These are phyloP conservation scores for Metopolophium dirhodum DNA, from an alignment of 1,140 invertebrate species.

Conservation along the genomic window DNA sequence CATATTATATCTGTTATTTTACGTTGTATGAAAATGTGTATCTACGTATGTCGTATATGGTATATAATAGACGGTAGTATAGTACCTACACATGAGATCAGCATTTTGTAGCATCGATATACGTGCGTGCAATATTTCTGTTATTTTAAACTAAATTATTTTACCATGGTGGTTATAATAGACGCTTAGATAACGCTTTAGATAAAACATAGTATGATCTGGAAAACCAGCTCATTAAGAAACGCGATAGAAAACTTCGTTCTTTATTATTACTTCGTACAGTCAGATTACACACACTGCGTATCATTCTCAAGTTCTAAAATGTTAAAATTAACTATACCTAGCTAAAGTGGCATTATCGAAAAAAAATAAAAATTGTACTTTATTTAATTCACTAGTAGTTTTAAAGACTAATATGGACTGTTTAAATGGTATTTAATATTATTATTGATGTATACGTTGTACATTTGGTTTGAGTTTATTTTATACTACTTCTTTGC, in stretches of 20 bases:
- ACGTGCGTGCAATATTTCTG: not conserved
- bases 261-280: too few species aligned
- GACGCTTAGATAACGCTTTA: not conserved
- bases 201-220: not conserved
- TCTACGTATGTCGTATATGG: too few species aligned
- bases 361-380: not conserved
- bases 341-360: not conserved
- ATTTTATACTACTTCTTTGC: too few species aligned
- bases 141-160: not conserved
- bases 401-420: not conserved
- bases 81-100: not conserved
- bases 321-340: not conserved
- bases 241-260: too few species aligned
- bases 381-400: not conserved
- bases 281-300: too few species aligned
- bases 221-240: too few species aligned
- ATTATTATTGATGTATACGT: too few species aligned
- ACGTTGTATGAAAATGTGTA: too few species aligned
- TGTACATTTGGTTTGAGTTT: too few species aligned
- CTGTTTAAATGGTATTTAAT: not conserved
- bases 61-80: too few species aligned
- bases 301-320: not conserved
- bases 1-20: too few species aligned
- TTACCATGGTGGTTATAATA: not conserved
- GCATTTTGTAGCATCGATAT: too few species aligned